A percentile compares a stretch with the other conserved stretches of the same genome.
Conservation (phyloP, 2,797 vertebrate species). For the Spinibarbus caldwelli region DNA sequence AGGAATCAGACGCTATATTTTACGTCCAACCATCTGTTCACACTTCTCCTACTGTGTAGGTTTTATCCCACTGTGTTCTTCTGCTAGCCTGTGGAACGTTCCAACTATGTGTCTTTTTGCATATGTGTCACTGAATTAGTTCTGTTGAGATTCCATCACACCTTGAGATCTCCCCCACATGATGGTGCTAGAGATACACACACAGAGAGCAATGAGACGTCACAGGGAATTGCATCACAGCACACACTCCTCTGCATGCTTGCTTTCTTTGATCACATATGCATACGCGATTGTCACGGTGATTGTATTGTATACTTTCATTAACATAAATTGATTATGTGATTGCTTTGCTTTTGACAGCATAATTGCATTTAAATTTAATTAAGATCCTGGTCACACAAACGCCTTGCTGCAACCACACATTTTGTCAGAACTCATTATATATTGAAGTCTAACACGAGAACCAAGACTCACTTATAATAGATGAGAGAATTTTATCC, state of each 20-base stretch:
- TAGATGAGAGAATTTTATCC: slow-evolving; percentile 37
- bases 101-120: slow-evolving; percentile 54
- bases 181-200: slow-evolving; percentile 79
- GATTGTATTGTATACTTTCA: slow-evolving; percentile 50
- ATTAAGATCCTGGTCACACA: slow-evolving; percentile 42
- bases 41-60: slow-evolving; percentile 61
- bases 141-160: slow-evolving; percentile 7
- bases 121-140: not conserved
- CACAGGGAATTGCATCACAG: slow-evolving; percentile 37
- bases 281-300: slow-evolving; percentile 44
- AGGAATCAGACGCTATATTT: slow-evolving; percentile 75
- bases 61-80: slow-evolving; percentile 60
- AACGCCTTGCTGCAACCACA: slow-evolving; percentile 21
- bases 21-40: slow-evolving; percentile 78
- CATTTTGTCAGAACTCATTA: slow-evolving; percentile 42
- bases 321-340: slow-evolving; percentile 46
- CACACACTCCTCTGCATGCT: slow-evolving; percentile 13
- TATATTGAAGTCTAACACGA: slow-evolving; percentile 43
- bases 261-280: slow-evolving; percentile 49
- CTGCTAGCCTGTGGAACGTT: slow-evolving; percentile 60
- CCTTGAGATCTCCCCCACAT: slow-evolving; percentile 66
- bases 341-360: slow-evolving; percentile 46
- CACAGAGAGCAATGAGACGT: slow-evolving; percentile 21
- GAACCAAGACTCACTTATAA: slow-evolving; percentile 34
- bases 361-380: slow-evolving; percentile 36